Evolutionary conservation across 2,797 vertebrate genomes (phyloP).

Genomic region (Bryconaethiops microstoma): DNA sequence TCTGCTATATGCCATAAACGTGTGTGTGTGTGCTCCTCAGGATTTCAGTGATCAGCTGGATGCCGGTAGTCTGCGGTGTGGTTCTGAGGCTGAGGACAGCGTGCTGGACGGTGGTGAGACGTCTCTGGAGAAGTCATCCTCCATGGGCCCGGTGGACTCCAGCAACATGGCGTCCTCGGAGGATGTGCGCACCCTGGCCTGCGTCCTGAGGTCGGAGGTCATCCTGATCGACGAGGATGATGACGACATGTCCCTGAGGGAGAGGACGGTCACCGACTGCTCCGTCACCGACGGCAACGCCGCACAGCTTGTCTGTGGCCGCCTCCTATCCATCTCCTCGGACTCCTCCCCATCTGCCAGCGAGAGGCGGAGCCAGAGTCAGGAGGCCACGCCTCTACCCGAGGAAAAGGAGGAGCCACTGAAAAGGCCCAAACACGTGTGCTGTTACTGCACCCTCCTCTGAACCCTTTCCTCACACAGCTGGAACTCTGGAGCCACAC

Average conservation of each 20-base stretch:
- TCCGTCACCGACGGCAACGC: conserved; percentile 89
- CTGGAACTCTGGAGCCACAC: too few species aligned
- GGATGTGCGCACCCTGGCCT: conserved; percentile 84
- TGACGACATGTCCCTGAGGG: conserved; percentile 92
- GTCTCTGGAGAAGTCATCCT: conserved; percentile 82
- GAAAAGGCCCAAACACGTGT: conserved; percentile 56
- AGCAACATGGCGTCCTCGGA: conserved; percentile 83
- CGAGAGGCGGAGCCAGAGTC: conserved; percentile 77
- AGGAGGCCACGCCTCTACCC: conserved; percentile 16
- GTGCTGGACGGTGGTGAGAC: conserved; percentile 65
- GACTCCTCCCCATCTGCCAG: conserved; percentile 86
- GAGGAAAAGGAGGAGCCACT: conserved; percentile 29
- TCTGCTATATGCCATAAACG: too few species aligned
- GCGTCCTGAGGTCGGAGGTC: conserved; percentile 84
- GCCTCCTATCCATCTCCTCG: conserved; percentile 83
- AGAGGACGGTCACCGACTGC: conserved; percentile 92
- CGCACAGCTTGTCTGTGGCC: conserved; percentile 89
- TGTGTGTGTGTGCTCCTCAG: neutral
- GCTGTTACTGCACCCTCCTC: conserved; percentile 71
- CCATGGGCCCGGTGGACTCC: conserved; percentile 89
- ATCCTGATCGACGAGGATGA: conserved; percentile 94
- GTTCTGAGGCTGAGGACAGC: conserved; percentile 63
- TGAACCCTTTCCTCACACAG: conserved; percentile 54
- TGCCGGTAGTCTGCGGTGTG: conserved; percentile 23
- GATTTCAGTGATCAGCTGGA: conserved; percentile 54